A percentile compares a stretch with the other conserved stretches of the same genome.
phyloP scores from a whole-genome alignment of 2,113 vertebrate species.

The Phylloscopus trochiloides region DNA sequence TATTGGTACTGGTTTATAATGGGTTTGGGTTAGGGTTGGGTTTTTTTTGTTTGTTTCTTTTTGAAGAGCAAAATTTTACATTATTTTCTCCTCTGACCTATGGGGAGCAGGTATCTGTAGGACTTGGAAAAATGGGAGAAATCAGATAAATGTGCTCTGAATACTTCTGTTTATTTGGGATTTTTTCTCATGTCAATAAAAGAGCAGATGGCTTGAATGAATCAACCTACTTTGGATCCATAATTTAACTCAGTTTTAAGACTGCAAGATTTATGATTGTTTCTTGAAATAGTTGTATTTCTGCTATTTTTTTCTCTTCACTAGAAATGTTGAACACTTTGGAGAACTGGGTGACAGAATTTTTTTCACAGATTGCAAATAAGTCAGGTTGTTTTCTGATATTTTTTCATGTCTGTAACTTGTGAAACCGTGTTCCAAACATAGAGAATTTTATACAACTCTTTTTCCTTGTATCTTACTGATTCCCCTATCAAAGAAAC shows the following conservation, averaged over 20 bases:
- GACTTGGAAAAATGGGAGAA: not conserved
- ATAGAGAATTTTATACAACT: not conserved
- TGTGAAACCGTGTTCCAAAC: not conserved
- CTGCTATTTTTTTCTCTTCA: not conserved
- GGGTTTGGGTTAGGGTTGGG: fast-evolving
- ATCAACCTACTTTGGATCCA: not conserved
- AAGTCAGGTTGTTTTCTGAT: constrained; percentile 70
- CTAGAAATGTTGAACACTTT: constrained; percentile 80
- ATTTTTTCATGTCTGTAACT: not conserved
- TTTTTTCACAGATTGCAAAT: constrained; percentile 82
- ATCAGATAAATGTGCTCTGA: not conserved
- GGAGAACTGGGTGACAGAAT: constrained; percentile 82
- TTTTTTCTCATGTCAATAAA: not conserved
- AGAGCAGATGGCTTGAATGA: not conserved
- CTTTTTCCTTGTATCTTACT: not conserved
- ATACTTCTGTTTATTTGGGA: not conserved
- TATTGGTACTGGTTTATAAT: not conserved
- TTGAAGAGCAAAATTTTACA: not conserved
- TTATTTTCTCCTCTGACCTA: not conserved
- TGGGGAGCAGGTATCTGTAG: not conserved
- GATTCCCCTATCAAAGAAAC: not conserved
- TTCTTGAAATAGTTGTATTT: not conserved
- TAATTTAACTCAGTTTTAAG: not conserved
- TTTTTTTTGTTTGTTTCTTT: not conserved
- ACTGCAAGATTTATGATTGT: not conserved